These are phyloP conservation scores for Cephus pulcher DNA, from an alignment of 2,888 invertebrate species.

Conservation along the genomic window DNA sequence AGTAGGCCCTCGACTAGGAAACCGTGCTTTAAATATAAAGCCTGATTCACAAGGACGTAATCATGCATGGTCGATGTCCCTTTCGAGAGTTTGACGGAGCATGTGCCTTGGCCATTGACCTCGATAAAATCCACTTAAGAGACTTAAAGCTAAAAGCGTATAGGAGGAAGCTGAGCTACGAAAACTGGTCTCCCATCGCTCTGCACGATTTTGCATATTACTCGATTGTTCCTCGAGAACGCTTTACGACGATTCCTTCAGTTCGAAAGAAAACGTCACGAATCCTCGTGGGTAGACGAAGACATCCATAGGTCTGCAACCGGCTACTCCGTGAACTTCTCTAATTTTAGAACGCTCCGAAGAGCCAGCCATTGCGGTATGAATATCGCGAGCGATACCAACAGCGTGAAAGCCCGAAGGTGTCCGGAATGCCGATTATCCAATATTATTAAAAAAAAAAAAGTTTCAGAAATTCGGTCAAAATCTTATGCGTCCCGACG, in stretches of 20 bases:
- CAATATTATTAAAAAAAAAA: not conserved
- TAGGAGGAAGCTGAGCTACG: not conserved
- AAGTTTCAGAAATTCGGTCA: not conserved
- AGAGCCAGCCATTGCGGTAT: not conserved
- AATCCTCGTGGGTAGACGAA: not conserved
- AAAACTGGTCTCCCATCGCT: not conserved
- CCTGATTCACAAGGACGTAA: not conserved
- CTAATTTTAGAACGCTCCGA: not conserved
- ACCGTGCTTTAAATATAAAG: not conserved
- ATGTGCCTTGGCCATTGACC: slow-evolving; percentile 27
- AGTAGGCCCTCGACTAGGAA: not conserved
- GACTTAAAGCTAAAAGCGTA: not conserved
- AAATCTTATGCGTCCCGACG: not conserved
- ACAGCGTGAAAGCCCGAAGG: not conserved
- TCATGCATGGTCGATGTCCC: not conserved
- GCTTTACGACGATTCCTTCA: not conserved
- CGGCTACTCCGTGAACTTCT: not conserved
- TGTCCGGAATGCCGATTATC: not conserved
- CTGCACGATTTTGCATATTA: not conserved
- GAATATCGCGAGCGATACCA: not conserved
- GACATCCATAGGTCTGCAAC: not conserved
- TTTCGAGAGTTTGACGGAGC: not conserved
- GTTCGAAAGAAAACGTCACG: not conserved
- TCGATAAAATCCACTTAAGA: slow-evolving; percentile 15
- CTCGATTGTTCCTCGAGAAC: not conserved